Base-by-base conservation (phyloP, 2,888 invertebrate genomes). In the Heterodera filipjevi region DNA sequence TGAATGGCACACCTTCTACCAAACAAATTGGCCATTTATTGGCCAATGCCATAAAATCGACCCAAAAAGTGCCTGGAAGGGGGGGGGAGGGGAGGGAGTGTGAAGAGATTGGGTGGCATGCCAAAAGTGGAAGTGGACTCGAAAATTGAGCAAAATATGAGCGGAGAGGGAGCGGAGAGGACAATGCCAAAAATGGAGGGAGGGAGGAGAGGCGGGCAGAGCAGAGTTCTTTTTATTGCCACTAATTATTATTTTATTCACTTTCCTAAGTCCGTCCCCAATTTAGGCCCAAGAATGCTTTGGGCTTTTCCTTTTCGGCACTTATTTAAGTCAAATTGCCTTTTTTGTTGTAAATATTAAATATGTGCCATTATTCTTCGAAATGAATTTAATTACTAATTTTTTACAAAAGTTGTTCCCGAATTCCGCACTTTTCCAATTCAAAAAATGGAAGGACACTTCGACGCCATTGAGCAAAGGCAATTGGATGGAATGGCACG, bases 401-500 rank as follows among this genome's bases (percentile, higher is more conserved):
- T 3, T 49, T 14, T 49, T 19, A 49, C 19, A 49, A 49, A 49
- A 39, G 39, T 39, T 39, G 39, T 8, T 49, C 49, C 49, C 10
- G 16, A 49, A 16, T 49, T 49, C 10, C 49, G 49, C 49, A 19
- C 49, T 19, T 49, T 49, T 49, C 14, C 49, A 49, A 49, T 19
- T 49, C 14, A 49, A 49, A 19, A 44, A 49, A 49, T 49, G 49
- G 49, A 49, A 12, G 19, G 49, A 8, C 8, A 8, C 16, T 49
- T 49, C 22, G 59, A 27, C 27, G 59, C 59, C 59, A 59, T 59
- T 59, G n/a, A 6, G 19, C 27, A n/a, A 59, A 59, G 59, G 59
- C 59, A 59, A 59, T 59, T 59, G 59, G 59, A 59, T 59, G 59
- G 59, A 59, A 59, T 59, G 59, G 59, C 59, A 59, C 27, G 59